Percentiles rank a stretch among this genome's conserved stretches.
phyloP scores from a whole-genome alignment of 2,797 vertebrate species.

The Rhabdomys pumilio region DNA sequence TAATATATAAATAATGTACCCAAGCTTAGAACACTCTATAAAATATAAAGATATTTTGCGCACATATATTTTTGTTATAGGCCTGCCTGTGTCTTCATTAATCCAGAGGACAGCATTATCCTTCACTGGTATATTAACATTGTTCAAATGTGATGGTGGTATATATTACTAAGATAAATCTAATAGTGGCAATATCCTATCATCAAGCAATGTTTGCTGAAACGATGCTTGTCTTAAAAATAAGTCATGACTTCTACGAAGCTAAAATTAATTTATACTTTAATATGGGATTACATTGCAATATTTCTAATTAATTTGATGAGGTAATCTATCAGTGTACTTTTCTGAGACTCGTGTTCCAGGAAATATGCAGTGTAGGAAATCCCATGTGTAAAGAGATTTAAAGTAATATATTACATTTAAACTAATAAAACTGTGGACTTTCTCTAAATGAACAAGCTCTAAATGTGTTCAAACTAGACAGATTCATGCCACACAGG shows the following conservation, averaged over 20 bases:
- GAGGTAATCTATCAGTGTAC: not conserved
- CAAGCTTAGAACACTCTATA: not conserved
- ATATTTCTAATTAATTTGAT: not conserved
- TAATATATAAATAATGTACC: not conserved
- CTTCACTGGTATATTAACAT: not conserved
- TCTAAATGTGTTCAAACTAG: not conserved
- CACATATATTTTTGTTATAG: not conserved
- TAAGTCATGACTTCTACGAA: not conserved
- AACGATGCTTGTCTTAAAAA: not conserved
- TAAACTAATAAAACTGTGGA: not conserved
- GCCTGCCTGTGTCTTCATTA: constrained; percentile 15
- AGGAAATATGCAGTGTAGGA: not conserved
- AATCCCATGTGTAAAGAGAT: constrained; percentile 6
- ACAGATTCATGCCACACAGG: not conserved
- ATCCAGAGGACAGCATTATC: not conserved
- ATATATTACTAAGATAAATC: constrained; percentile 2
- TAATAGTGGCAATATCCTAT: not conserved
- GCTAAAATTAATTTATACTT: not conserved
- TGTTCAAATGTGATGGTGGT: not conserved
- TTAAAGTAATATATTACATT: not conserved
- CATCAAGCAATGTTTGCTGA: not conserved
- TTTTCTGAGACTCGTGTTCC: not conserved
- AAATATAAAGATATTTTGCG: not conserved
- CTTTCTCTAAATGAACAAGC: too few relatives aligned
- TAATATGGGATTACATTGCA: not conserved